Base-by-base conservation (phyloP, 2,888 invertebrate genomes). In the Leucoptera coffeella region DNA sequence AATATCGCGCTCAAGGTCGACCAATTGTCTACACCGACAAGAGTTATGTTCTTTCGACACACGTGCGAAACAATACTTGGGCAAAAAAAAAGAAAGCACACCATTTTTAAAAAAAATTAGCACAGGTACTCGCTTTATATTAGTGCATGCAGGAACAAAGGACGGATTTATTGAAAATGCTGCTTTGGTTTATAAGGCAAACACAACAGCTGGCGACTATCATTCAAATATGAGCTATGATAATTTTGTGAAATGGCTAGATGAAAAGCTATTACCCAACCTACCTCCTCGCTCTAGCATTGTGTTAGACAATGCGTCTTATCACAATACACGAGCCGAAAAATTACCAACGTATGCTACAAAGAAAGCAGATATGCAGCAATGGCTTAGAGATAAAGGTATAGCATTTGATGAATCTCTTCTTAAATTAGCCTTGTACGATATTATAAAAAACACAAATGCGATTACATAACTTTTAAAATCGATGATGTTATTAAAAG, bases 161-260 rank as follows among this genome's bases (percentile, higher is more conserved):
- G 30, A 31, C 12, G 39, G 38, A 3, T 42, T 42, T 28, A 30
- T 40, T 26, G 9, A 30, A 29, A 38, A 40, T 32, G 36, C 39
- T 14, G 25, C 27, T 10, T 38, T 41, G 19, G 22, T 38, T 12
- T 38, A 38, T 22, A 38, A 36, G 25, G 34, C 35, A 2, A 33
- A 29, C 12, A 30, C 31, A 11, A 36, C 31, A 28, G 19, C 27
- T 27, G 39, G 35, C 3, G 38, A 38, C 15, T 37, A 40, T 13
- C 31, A 36, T 25, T 29, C 32, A 1, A 38, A 38, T 23, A 38
- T 38, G 34, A 37, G 34, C 27, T 37, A 25, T 31, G 34, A 36
- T 17, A 37, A 34, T 29, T 40, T 38, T 22, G 25, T 26, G 5
- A 40, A 39, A 35, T 41, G 39, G 39, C 36, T 43, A 3, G 27